Evolutionary conservation across 2,797 vertebrate species (phyloP).

Genomic region (Brachyrhaphis roseni): DNA sequence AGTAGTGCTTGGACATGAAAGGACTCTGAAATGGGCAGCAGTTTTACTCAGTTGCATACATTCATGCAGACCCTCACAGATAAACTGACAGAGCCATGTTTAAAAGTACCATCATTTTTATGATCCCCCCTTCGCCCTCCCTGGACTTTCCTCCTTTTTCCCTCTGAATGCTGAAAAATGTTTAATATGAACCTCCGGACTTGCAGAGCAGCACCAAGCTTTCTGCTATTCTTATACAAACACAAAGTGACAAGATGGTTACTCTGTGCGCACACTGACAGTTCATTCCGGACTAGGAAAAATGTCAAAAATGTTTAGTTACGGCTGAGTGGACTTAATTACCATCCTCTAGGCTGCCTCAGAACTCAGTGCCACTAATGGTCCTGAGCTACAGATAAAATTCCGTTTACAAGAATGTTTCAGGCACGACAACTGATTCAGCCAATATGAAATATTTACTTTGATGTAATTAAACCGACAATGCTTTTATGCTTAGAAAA

Average conservation of each 20-base stretch:
- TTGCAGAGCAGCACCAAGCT: conserved; percentile 75
- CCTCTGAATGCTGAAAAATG: conserved; percentile 52
- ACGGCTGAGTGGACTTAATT: conserved; percentile 98
- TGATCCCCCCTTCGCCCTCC: conserved; percentile 26
- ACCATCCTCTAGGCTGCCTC: conserved; percentile 90
- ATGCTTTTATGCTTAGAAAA: conserved; percentile 68
- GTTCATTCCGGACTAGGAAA: conserved; percentile 96
- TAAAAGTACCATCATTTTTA: conserved; percentile 50
- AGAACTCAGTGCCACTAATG: conserved; percentile 92
- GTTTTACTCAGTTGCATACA: conserved; percentile 20
- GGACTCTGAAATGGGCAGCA: conserved; percentile 64
- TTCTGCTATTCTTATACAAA: conserved; percentile 86
- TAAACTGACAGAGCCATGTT: conserved; percentile 49
- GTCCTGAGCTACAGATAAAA: conserved; percentile 95
- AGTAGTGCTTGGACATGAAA: conserved; percentile 58
- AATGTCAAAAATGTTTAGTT: conserved; percentile 99
- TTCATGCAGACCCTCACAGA: conserved; percentile 23
- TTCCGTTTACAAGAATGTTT: conserved; percentile 96
- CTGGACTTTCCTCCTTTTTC: conserved; percentile 46
- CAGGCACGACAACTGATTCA: conserved; percentile 95
- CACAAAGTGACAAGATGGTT: conserved; percentile 94
- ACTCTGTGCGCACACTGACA: conserved; percentile 93
- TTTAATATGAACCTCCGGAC: conserved; percentile 67
- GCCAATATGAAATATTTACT: conserved; percentile 97
- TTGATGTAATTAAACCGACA: conserved; percentile 94